A percentile compares a stretch with the other conserved stretches of the same genome.
phyloP scores from a whole-genome alignment of 2,888 invertebrate genomes.

The Volucella zonaria region DNA sequence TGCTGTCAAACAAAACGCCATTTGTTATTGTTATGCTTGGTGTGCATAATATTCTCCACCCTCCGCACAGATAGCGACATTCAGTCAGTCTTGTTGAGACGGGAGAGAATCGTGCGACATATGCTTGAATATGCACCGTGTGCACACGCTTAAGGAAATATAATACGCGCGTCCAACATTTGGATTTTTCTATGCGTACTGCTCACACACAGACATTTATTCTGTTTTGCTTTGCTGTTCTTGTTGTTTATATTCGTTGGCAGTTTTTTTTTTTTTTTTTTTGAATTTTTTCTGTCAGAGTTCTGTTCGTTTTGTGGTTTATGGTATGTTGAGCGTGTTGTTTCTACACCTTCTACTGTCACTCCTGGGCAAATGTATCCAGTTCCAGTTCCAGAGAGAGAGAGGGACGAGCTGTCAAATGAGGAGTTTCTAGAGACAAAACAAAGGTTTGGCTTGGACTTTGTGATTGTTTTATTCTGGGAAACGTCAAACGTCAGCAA shows the following conservation, averaged over 20 bases:
- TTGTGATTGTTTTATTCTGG: conserved; percentile 38
- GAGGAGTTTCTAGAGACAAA: conserved; percentile 18
- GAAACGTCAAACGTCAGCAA: conserved; percentile 47
- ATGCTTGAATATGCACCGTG: neutral
- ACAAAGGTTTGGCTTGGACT: conserved; percentile 6
- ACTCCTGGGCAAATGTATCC: neutral
- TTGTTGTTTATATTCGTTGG: conserved; percentile 30
- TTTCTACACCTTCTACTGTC: conserved; percentile 13
- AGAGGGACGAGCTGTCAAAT: neutral
- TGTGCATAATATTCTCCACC: conserved; percentile 42
- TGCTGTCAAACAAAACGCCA: conserved; percentile 49
- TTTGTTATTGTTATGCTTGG: conserved; percentile 68
- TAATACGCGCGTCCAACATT: too few relatives aligned
- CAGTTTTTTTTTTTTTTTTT: neutral
- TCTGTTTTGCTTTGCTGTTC: conserved; percentile 21
- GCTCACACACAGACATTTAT: neutral
- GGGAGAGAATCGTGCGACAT: conserved; percentile 27
- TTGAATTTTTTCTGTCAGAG: too few relatives aligned
- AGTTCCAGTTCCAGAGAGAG: too few relatives aligned
- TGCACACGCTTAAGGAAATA: neutral
- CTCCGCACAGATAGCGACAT: conserved; percentile 36
- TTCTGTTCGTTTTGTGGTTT: conserved; percentile 22
- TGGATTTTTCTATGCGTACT: too few relatives aligned
- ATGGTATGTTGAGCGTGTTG: conserved; percentile 11
- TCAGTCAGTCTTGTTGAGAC: conserved; percentile 55